Percentiles rank a stretch among this genome's conserved stretches.
Evolutionary conservation across 2,888 invertebrate species (phyloP).

Genomic region (Drosophila mettleri): DNA sequence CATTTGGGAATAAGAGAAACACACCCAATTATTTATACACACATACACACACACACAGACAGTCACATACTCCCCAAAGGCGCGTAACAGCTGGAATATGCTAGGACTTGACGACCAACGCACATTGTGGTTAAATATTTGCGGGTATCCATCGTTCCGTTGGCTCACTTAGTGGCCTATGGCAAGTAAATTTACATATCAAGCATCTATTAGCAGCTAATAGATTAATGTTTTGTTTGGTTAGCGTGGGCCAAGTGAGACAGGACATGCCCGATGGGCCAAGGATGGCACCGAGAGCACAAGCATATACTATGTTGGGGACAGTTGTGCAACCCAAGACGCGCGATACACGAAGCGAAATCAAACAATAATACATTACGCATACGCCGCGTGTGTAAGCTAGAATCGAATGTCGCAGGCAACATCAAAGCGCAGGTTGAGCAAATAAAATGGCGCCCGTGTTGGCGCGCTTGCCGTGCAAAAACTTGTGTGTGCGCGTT

Average conservation of each 20-base stretch:
- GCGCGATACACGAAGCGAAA: slow-evolving; percentile 37
- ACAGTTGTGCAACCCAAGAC: slow-evolving; percentile 11
- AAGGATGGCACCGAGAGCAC: neutral
- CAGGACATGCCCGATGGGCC: slow-evolving; percentile 1
- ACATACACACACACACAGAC: neutral
- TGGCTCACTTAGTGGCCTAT: slow-evolving; percentile 49
- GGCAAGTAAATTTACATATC: slow-evolving; percentile 69
- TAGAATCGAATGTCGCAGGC: slow-evolving; percentile 8
- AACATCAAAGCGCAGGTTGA: slow-evolving; percentile 14
- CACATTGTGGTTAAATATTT: slow-evolving; percentile 63
- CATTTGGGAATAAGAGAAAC: slow-evolving; percentile 3
- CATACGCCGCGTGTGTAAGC: slow-evolving; percentile 47
- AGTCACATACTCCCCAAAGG: neutral
- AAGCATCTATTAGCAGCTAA: slow-evolving; percentile 76
- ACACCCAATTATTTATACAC: slow-evolving; percentile 2
- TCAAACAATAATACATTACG: slow-evolving; percentile 56
- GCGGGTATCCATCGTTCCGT: slow-evolving; percentile 41
- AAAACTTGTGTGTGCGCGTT: slow-evolving; percentile 51
- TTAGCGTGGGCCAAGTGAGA: slow-evolving; percentile 9
- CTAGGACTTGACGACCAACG: slow-evolving; percentile 24
- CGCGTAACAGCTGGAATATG: slow-evolving; percentile 26
- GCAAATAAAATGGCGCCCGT: slow-evolving; percentile 45
- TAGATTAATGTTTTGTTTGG: slow-evolving; percentile 74
- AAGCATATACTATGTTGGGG: slow-evolving; percentile 1
- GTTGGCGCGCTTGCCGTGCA: slow-evolving; percentile 44